Percentiles rank a stretch among this genome's conserved stretches.
phyloP scores from a whole-genome alignment of 2,888 invertebrate genomes.

The Unio pictorum region DNA sequence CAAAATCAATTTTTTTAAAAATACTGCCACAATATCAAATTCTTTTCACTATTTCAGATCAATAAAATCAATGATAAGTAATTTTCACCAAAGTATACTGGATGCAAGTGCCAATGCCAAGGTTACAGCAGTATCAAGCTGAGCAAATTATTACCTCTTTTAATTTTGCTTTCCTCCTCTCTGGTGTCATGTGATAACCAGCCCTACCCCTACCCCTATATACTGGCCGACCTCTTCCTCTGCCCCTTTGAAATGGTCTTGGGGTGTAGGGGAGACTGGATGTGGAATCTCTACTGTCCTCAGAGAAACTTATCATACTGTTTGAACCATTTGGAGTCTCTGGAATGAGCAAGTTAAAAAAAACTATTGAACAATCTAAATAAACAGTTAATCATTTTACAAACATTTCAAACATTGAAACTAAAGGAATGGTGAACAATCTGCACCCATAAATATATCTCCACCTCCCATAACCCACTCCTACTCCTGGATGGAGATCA shows the following conservation, averaged over 20 bases:
- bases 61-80: too few relatives aligned
- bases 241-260: slow-evolving; percentile 11
- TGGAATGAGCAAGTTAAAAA: background rate
- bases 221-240: slow-evolving; percentile 18
- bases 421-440: too few relatives aligned
- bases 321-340: slow-evolving; percentile 39
- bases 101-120: too few relatives aligned
- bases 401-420: too few relatives aligned
- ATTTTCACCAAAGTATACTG: too few relatives aligned
- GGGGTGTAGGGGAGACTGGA: slow-evolving; percentile 44
- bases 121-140: background rate
- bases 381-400: background rate
- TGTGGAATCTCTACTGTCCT: slow-evolving; percentile 63
- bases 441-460: too few relatives aligned
- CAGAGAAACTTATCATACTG: slow-evolving; percentile 66
- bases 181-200: slow-evolving; percentile 21
- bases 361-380: background rate
- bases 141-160: slow-evolving; percentile 31
- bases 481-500: too few relatives aligned
- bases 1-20: too few relatives aligned
- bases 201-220: slow-evolving; percentile 19
- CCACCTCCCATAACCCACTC: too few relatives aligned
- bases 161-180: slow-evolving; percentile 37
- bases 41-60: too few relatives aligned
- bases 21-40: too few relatives aligned